phyloP scores from a whole-genome alignment of 64 coral and sea anemone genomes.

The Actinia tenebrosa region DNA sequence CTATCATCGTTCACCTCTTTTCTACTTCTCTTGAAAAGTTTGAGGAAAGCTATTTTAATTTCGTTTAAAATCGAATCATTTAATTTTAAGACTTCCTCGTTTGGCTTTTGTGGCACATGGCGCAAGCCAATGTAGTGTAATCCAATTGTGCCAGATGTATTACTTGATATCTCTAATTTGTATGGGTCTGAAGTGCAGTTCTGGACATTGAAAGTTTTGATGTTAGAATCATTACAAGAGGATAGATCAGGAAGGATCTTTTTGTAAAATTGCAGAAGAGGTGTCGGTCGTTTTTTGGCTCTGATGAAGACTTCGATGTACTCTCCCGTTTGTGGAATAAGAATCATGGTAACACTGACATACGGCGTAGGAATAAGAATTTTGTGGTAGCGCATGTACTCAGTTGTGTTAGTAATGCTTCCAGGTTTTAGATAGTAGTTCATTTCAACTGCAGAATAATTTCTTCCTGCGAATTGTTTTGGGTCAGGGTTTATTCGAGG shows the following conservation, averaged over 20 bases:
- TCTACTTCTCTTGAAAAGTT: background rate
- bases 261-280: background rate
- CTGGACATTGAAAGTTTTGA: background rate
- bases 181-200: background rate
- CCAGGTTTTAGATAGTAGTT: background rate
- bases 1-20: background rate
- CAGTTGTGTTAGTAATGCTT: background rate
- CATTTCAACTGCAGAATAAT: constrained; percentile 1
- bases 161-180: background rate
- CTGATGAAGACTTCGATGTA: background rate
- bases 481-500: background rate
- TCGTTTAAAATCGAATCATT: constrained; percentile 1
- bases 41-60: background rate
- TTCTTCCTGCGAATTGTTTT: background rate
- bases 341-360: background rate
- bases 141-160: background rate
- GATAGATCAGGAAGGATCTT: constrained; percentile 1
- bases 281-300: background rate
- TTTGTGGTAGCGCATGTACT: background rate
- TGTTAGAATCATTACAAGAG: background rate
- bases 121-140: constrained; percentile 16
- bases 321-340: constrained; percentile 8
- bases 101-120: constrained; percentile 5
- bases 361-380: background rate
- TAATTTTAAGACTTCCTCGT: background rate